phyloP scores from a whole-genome alignment of 2,797 vertebrate species.

The Sebastes iracundus region DNA sequence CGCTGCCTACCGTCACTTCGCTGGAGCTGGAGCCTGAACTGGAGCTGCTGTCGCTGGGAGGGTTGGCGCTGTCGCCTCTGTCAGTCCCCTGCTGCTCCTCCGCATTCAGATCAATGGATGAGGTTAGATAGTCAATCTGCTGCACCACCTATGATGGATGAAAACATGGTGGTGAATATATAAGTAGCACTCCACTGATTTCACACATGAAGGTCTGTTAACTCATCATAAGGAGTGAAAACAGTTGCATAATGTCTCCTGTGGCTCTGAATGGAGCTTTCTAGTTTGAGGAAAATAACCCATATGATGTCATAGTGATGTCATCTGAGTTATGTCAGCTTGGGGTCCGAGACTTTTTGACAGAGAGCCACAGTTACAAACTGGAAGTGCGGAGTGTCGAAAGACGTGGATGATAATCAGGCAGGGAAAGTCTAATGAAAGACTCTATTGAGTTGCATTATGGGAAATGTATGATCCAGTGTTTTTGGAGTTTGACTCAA shows the following conservation, averaged over 20 bases:
- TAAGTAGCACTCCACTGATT: neutral
- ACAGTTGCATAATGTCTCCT: neutral
- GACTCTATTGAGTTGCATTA: neutral
- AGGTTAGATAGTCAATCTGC: slow-evolving; percentile 84
- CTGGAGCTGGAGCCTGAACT: slow-evolving; percentile 64
- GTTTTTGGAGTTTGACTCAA: neutral
- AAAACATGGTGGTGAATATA: neutral
- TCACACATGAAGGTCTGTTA: neutral
- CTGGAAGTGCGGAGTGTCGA: neutral
- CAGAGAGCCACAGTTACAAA: neutral
- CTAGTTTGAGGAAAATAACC: neutral
- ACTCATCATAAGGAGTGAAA: neutral
- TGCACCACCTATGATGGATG: slow-evolving; percentile 78
- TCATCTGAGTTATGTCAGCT: neutral
- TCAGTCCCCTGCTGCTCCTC: slow-evolving; percentile 52
- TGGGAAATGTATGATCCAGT: neutral
- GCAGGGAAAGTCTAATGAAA: neutral
- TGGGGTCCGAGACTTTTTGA: neutral
- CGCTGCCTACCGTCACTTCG: slow-evolving; percentile 41
- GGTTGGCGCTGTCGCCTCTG: slow-evolving; percentile 27
- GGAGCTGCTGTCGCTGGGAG: slow-evolving; percentile 59
- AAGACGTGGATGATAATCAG: neutral
- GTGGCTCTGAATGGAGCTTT: neutral
- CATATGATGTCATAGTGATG: neutral
- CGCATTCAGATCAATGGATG: slow-evolving; percentile 76